phyloP scores from a whole-genome alignment of 2,797 vertebrate genomes.

The Ambastaia sidthimunki region DNA sequence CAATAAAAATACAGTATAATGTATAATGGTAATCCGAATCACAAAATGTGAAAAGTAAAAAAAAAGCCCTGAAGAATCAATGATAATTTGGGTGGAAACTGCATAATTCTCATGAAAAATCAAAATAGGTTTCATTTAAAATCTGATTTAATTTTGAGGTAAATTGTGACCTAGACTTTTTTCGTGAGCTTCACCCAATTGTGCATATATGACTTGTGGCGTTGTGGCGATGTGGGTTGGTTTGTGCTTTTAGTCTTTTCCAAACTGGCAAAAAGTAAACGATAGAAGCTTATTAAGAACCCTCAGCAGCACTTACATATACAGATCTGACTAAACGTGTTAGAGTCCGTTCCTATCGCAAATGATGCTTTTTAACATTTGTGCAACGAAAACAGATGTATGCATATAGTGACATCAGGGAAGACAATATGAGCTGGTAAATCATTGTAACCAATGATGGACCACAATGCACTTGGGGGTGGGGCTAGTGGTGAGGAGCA shows the following conservation, averaged over 20 bases:
- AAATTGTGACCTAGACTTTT: slow-evolving; percentile 7
- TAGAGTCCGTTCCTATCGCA: slow-evolving; percentile 7
- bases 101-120: not conserved
- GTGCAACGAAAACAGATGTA: slow-evolving; percentile 40
- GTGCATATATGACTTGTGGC: slow-evolving; percentile 11
- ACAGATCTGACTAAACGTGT: slow-evolving; percentile 13
- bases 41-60: not conserved
- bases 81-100: not conserved
- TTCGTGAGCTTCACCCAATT: not conserved
- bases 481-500: slow-evolving; percentile 27
- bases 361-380: slow-evolving; percentile 9
- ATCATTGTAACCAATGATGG: slow-evolving; percentile 35
- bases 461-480: slow-evolving; percentile 43
- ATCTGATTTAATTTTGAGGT: not conserved
- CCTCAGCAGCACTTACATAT: slow-evolving; percentile 27
- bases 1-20: not conserved
- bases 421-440: slow-evolving; percentile 39
- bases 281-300: slow-evolving; percentile 10
- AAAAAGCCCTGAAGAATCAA: not conserved
- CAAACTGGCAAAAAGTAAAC: slow-evolving; percentile 37
- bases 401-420: slow-evolving; percentile 45
- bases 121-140: not conserved
- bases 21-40: not conserved
- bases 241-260: slow-evolving; percentile 56
- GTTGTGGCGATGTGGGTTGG: not conserved